Evolutionary conservation across 2,113 vertebrate genomes (phyloP), one percentile per base, ranked within the genome.

Genomic region (Etia nguti): DNA sequence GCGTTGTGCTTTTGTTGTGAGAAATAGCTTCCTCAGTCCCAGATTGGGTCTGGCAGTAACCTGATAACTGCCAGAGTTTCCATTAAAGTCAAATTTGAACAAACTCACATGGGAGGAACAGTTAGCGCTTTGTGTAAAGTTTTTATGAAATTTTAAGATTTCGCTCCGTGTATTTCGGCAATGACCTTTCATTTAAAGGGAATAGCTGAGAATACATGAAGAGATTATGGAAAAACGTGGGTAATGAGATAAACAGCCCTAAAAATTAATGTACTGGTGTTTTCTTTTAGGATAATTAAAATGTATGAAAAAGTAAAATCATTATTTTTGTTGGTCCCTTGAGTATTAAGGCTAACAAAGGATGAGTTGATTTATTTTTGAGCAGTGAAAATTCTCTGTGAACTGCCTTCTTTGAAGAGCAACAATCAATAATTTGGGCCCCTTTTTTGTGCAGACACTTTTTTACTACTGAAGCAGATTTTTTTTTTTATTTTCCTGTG

Each of bases 231-330:
- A 41, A 55, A 29, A 62, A 87, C 10, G 18, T 18, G 6, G 26
- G 41, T 86, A 80, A 92, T 87, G 89, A 79, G 73, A 84, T 85
- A 89, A 93, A 93, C 88, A 83, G 90, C 92, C 91, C 84, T 90
- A 87, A 92, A 93, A 92, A 82, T 89, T 89, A 91, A 91, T 90
- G 85, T 80, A 68, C 83, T 90, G 83, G 20, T 88, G n/a, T 90
- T 91, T 82, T 92, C 81, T 88, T 89, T 90, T 80, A 59, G 90
- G 90, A 92, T 89, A 87, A 92, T 93, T 88, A 92, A 92, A 91
- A 86, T 92, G 86, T 81, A 82, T 84, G 82, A 90, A 87, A 86
- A 84, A 89, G 83, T 70, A 36, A 93, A 92, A 93, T 90, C 80
- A 90, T 93, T 92, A 92, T 88, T 93, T 91, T 93, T 92, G 89